These are phyloP conservation scores for Drosophila pallidifrons DNA, from an alignment of 1,140 invertebrate species.

Conservation along the genomic window DNA sequence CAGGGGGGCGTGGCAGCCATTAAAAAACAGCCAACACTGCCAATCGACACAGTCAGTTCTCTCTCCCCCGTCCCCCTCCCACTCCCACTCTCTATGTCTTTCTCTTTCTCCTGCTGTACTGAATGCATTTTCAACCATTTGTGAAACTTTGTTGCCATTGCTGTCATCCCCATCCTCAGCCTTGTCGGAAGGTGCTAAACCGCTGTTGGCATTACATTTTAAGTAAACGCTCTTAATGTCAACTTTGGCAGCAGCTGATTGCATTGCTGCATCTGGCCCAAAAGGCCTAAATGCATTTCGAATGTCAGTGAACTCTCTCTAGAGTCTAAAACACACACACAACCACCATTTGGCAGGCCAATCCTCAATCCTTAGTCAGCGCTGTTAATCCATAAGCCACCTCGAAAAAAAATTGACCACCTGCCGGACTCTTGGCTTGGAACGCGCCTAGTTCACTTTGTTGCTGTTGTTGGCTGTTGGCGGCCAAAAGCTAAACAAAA, in stretches of 20 bases:
- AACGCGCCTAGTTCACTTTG: conserved; percentile 65
- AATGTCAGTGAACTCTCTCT: conserved; percentile 65
- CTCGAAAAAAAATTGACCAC: conserved; percentile 48
- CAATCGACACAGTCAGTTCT: conserved; percentile 40
- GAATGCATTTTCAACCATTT: conserved; percentile 37
- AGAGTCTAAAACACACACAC: conserved; percentile 2
- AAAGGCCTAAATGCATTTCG: conserved; percentile 6
- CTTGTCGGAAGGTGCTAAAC: conserved; percentile 66
- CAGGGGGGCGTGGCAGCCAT: conserved; percentile 45
- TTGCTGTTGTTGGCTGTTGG: conserved; percentile 11
- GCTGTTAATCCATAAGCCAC: conserved; percentile 69
- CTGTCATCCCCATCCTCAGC: conserved; percentile 16
- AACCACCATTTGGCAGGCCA: conserved; percentile 24
- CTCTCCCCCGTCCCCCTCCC: neutral
- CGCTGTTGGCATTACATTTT: conserved; percentile 63
- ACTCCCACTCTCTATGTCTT: conserved; percentile 13
- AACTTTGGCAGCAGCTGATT: conserved; percentile 49
- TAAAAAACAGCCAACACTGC: conserved; percentile 53
- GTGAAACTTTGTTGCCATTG: conserved; percentile 58
- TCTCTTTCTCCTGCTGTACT: conserved; percentile 4
- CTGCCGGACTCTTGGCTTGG: conserved; percentile 55
- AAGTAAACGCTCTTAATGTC: conserved; percentile 55
- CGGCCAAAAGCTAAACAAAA: conserved; percentile 64
- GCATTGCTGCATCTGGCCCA: conserved; percentile 40
- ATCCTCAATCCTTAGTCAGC: conserved; percentile 29